Evolutionary conservation across 2,888 invertebrate species (phyloP).

Genomic region (Pristionchus exspectatus): DNA sequence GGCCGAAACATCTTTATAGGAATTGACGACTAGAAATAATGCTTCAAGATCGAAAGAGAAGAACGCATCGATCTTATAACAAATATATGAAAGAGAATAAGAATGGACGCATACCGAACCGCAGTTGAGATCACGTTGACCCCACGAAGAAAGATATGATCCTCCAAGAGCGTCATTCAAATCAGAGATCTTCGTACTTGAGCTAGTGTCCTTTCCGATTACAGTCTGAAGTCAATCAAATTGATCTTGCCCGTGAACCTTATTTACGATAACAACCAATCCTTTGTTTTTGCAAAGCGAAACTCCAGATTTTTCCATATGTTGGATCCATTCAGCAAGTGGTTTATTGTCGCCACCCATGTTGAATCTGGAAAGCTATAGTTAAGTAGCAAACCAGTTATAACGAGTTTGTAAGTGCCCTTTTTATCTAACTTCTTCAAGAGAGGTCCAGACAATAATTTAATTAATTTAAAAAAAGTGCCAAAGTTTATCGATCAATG

Average conservation of each 20-base stretch:
- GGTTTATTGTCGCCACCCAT: constrained; percentile 39
- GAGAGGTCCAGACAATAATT: no score
- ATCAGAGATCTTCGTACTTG: neutral
- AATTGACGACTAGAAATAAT: constrained; percentile 36
- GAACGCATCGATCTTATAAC: constrained; percentile 27
- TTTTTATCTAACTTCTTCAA: no score
- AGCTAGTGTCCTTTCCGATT: constrained; percentile 38
- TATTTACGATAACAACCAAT: neutral
- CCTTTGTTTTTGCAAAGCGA: constrained; percentile 13
- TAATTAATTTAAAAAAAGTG: no score
- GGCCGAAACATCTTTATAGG: constrained; percentile 27
- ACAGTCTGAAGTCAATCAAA: constrained; percentile 9
- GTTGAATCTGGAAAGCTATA: neutral
- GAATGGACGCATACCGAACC: neutral
- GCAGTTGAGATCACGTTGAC: neutral
- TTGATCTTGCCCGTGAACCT: neutral
- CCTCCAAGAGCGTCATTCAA: constrained; percentile 43
- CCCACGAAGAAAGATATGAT: neutral
- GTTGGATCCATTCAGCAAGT: constrained; percentile 1
- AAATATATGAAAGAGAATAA: neutral
- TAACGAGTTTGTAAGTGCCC: neutral
- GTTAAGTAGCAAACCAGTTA: neutral
- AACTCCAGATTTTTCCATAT: constrained; percentile 18
- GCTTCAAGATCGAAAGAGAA: constrained; percentile 45
- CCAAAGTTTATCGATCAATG: no score